A percentile compares a stretch with the other conserved stretches of the same genome.
Evolutionary conservation across 1,140 invertebrate genomes (phyloP).

Genomic region (Drosophila punjabiensis): DNA sequence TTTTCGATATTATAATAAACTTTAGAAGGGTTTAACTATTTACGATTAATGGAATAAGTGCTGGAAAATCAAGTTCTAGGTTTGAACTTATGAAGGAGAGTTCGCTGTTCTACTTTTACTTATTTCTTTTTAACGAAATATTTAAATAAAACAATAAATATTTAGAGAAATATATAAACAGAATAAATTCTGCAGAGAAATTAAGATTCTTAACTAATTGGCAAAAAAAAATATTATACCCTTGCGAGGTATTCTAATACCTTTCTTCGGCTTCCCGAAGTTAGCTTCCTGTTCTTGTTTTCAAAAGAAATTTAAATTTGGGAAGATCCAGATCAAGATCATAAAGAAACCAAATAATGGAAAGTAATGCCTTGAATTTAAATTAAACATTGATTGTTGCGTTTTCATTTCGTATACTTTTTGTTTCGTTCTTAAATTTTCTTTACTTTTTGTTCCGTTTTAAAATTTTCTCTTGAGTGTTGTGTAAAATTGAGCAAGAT

Average conservation of each 20-base stretch:
- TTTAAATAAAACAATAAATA: background rate
- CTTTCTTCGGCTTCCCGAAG: too few relatives aligned
- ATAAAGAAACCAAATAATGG: background rate
- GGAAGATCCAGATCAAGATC: conserved; percentile 2
- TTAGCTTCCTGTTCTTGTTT: too few relatives aligned
- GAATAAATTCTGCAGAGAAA: background rate
- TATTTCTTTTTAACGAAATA: background rate
- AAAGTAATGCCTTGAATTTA: background rate
- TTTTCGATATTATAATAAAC: background rate
- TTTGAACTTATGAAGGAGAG: background rate
- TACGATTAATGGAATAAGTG: background rate
- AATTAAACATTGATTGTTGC: conserved; percentile 32
- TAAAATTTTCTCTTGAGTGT: background rate
- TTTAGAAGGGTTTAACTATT: background rate
- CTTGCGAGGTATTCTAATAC: too few relatives aligned
- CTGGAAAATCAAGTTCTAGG: background rate
- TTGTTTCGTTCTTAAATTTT: background rate
- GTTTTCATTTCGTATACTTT: conserved; percentile 22
- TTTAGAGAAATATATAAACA: background rate
- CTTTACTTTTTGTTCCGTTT: background rate
- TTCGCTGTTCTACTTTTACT: background rate
- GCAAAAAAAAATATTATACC: background rate
- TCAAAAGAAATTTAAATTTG: background rate
- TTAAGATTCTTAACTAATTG: background rate
- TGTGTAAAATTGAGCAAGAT: conserved; percentile 30